phyloP scores from a whole-genome alignment of 2,888 invertebrate genomes.

The Coecobrya sp. region DNA sequence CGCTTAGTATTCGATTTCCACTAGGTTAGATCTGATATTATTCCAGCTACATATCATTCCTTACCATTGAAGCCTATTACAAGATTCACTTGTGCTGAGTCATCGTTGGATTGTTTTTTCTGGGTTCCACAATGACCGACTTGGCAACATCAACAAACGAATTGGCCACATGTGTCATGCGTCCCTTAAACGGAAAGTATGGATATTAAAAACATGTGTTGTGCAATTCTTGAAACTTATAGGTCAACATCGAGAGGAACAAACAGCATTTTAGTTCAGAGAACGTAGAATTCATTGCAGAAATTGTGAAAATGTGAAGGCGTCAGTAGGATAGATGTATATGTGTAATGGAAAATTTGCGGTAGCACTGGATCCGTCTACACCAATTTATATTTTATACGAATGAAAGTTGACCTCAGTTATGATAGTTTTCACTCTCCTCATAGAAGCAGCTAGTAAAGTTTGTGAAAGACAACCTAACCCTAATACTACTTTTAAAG shows the following conservation, averaged over 20 bases:
- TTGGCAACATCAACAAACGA: slow-evolving; percentile 22
- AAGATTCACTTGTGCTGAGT: slow-evolving; percentile 4
- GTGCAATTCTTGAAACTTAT: background rate
- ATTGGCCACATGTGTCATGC: background rate
- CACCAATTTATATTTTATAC: background rate
- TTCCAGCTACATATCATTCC: background rate
- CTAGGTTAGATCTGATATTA: background rate
- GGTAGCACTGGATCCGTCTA: slow-evolving; percentile 1
- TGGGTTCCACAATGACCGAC: background rate
- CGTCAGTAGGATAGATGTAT: background rate
- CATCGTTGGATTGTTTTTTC: background rate
- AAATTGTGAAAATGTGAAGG: background rate
- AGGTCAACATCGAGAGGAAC: background rate
- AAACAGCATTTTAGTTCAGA: background rate
- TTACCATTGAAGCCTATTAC: background rate
- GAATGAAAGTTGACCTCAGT: slow-evolving; percentile 43
- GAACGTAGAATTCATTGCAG: background rate
- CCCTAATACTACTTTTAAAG: slow-evolving; percentile 45
- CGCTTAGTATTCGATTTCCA: background rate
- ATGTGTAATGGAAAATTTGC: slow-evolving; percentile 25
- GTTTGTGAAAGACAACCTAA: slow-evolving; percentile 4
- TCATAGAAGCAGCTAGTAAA: background rate
- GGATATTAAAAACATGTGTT: background rate
- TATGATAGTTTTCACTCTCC: background rate
- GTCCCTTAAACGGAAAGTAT: background rate